Conservation (phyloP, 2,113 vertebrate genomes). For the Urocitellus parryii region DNA sequence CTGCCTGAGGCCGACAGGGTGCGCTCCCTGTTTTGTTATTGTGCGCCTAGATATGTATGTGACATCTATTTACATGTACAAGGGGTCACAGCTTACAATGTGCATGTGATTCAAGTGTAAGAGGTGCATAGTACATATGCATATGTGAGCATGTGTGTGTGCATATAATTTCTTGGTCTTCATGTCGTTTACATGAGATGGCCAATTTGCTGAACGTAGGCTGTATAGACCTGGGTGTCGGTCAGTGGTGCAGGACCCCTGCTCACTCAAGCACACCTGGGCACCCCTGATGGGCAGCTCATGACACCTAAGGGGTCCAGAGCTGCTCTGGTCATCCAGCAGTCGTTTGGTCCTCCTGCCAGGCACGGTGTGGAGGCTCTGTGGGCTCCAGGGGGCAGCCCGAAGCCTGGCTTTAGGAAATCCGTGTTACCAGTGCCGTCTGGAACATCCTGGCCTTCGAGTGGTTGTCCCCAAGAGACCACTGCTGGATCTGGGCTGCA, state of each 20-base stretch:
- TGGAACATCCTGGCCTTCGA: background rate
- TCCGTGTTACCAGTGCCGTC: background rate
- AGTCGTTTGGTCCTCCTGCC: background rate
- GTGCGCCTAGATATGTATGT: no score
- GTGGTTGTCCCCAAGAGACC: background rate
- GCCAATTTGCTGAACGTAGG: background rate
- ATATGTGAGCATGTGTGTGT: no score
- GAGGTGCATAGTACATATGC: no score
- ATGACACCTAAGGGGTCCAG: background rate
- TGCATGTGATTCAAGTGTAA: no score
- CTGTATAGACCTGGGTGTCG: background rate
- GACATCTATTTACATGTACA: no score
- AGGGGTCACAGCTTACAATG: no score
- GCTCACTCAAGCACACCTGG: background rate
- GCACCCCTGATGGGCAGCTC: background rate
- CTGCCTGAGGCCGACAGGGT: no score
- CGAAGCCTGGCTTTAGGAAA: constrained; percentile 17
- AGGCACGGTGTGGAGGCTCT: background rate
- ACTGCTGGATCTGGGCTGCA: background rate
- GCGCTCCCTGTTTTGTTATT: no score
- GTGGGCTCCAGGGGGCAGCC: background rate
- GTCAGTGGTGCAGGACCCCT: background rate
- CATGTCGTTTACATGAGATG: background rate
- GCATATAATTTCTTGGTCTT: background rate
- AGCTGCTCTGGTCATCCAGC: background rate